These are phyloP conservation scores for Notolepis coatsorum DNA, from an alignment of 2,797 vertebrate species.

Conservation along the genomic window DNA sequence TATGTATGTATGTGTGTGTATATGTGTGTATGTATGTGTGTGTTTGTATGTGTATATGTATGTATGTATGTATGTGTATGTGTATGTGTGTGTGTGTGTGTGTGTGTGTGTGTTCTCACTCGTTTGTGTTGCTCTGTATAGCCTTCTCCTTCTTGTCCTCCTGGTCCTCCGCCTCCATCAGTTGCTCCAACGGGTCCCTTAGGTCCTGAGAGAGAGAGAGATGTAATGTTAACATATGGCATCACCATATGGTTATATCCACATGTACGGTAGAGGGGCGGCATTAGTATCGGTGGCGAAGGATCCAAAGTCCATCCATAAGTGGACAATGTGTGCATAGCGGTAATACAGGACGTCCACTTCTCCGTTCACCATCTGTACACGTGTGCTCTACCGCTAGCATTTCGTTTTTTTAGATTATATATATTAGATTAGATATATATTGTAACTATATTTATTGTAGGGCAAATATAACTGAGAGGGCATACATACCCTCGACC, in stretches of 20 bases:
- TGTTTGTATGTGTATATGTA: not conserved
- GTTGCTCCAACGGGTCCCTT: constrained; percentile 80
- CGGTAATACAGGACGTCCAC: too few relatives aligned
- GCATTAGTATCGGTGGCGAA: too few relatives aligned
- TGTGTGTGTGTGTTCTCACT: constrained; percentile 60
- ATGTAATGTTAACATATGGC: not conserved
- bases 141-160: constrained; percentile 61
- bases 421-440: too few relatives aligned
- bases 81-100: not conserved
- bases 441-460: too few relatives aligned
- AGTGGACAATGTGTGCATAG: too few relatives aligned
- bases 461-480: too few relatives aligned
- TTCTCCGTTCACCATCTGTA: too few relatives aligned
- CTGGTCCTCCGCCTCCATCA: constrained; percentile 56
- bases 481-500: too few relatives aligned
- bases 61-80: not conserved
- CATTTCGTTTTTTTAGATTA: too few relatives aligned
- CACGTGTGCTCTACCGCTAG: too few relatives aligned
- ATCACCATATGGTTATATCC: not conserved
- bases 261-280: too few relatives aligned
- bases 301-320: too few relatives aligned
- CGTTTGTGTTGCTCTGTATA: constrained; percentile 72
- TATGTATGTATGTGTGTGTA: not conserved
- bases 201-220: constrained; percentile 67
- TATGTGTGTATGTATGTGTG: constrained; percentile 11